Conservation (phyloP, 2,113 vertebrate genomes). For the Lophura nycthemera region DNA sequence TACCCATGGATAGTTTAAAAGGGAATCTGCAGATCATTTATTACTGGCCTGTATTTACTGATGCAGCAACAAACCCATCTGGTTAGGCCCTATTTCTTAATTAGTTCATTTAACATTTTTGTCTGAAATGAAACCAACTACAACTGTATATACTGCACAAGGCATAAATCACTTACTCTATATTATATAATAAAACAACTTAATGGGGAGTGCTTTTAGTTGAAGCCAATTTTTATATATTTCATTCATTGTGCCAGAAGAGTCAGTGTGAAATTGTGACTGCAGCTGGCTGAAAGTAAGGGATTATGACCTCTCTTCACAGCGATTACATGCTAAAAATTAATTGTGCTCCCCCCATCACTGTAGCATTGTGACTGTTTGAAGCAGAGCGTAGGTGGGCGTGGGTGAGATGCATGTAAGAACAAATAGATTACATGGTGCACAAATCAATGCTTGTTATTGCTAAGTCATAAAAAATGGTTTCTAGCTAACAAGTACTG, state of each 20-base stretch:
- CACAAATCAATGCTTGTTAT: constrained; percentile 61
- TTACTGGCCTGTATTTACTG: constrained; percentile 66
- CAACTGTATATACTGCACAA: neutral
- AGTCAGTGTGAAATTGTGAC: constrained; percentile 30
- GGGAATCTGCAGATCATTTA: constrained; percentile 66
- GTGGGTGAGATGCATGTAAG: neutral
- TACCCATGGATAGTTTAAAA: constrained; percentile 61
- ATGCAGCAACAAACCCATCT: constrained; percentile 67
- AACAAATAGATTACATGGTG: constrained; percentile 44
- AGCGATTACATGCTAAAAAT: constrained; percentile 40
- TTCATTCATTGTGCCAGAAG: neutral
- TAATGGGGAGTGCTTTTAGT: neutral
- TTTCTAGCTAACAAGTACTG: neutral
- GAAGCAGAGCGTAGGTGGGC: neutral
- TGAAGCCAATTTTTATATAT: neutral
- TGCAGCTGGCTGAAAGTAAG: constrained; percentile 23
- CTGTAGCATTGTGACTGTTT: neutral
- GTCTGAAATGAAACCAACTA: constrained; percentile 26
- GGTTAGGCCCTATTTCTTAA: constrained; percentile 64
- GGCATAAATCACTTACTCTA: constrained; percentile 18
- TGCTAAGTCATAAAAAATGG: constrained; percentile 33
- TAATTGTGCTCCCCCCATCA: neutral
- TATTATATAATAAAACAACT: neutral
- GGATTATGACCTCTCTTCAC: constrained; percentile 34
- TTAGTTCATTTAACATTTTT: constrained; percentile 69